These are phyloP conservation scores for Cyclophora punctaria DNA, from an alignment of 2,888 invertebrate genomes.

Conservation along the genomic window DNA sequence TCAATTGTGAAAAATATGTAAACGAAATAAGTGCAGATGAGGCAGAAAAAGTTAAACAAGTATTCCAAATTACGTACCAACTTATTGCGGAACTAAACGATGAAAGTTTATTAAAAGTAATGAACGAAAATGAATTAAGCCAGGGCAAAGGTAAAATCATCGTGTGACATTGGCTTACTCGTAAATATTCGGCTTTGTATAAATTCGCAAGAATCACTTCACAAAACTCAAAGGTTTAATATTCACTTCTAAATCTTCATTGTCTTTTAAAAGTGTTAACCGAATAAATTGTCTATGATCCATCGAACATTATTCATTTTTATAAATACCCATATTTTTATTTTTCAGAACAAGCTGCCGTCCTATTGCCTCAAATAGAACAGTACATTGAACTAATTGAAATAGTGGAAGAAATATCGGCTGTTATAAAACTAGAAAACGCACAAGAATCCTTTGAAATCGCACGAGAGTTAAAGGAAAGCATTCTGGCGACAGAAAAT, in stretches of 20 bases:
- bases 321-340: neutral
- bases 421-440: conserved; percentile 39
- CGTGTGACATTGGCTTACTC: conserved; percentile 16
- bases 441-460: conserved; percentile 39
- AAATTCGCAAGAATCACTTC: conserved; percentile 5
- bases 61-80: conserved; percentile 35
- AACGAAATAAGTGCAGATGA: conserved; percentile 26
- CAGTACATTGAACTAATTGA: conserved; percentile 52
- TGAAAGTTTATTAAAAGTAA: conserved; percentile 9
- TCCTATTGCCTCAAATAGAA: conserved; percentile 43
- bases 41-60: conserved; percentile 26
- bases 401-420: conserved; percentile 50
- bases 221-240: too few species aligned
- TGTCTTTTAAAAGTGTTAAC: neutral
- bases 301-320: neutral
- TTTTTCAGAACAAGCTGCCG: conserved; percentile 38
- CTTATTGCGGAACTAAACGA: conserved; percentile 31
- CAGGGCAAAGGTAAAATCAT: conserved; percentile 29
- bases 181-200: conserved; percentile 24
- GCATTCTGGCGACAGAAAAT: conserved; percentile 22
- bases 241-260: too few species aligned
- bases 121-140: conserved; percentile 1
- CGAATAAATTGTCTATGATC: neutral
- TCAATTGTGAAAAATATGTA: conserved; percentile 28
- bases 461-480: conserved; percentile 43